These are phyloP conservation scores for Petrocephalus zakoni DNA, from an alignment of 2,113 vertebrate genomes.

Conservation along the genomic window DNA sequence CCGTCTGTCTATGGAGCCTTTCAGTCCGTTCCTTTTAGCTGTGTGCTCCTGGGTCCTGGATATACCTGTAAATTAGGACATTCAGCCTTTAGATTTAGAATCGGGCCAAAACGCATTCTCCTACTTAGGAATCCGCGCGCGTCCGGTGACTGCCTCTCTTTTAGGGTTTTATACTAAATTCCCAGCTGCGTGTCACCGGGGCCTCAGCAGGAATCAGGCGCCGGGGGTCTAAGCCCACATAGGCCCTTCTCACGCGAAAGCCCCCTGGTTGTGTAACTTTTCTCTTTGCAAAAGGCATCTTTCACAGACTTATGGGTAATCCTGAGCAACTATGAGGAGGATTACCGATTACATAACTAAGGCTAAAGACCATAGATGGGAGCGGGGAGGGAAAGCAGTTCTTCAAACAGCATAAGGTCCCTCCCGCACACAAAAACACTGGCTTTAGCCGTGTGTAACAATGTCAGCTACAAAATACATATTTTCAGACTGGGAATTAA, in stretches of 20 bases:
- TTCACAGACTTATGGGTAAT: not conserved
- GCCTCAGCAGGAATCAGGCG: too few relatives aligned
- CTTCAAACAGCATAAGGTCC: not conserved
- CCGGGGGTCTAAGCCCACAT: not conserved
- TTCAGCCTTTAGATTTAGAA: not conserved
- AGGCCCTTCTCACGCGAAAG: not conserved
- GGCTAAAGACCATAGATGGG: not conserved
- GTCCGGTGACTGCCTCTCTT: not conserved
- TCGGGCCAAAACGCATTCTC: not conserved
- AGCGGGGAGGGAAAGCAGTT: not conserved
- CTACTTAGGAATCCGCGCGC: not conserved
- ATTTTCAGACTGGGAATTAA: not conserved
- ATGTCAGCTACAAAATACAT: not conserved
- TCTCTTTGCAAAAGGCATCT: not conserved
- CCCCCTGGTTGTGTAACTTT: not conserved
- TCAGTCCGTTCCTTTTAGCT: slow-evolving; percentile 79
- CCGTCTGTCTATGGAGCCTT: slow-evolving; percentile 70
- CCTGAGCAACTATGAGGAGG: not conserved
- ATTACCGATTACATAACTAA: not conserved
- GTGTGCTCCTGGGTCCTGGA: slow-evolving; percentile 67
- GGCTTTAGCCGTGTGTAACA: not conserved
- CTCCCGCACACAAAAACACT: not conserved
- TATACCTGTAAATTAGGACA: slow-evolving; percentile 54
- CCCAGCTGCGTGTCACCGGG: too few relatives aligned
- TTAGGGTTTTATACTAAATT: too few relatives aligned